Conservation (phyloP, 2,113 vertebrate species). For the Hepsetus odoe region DNA sequence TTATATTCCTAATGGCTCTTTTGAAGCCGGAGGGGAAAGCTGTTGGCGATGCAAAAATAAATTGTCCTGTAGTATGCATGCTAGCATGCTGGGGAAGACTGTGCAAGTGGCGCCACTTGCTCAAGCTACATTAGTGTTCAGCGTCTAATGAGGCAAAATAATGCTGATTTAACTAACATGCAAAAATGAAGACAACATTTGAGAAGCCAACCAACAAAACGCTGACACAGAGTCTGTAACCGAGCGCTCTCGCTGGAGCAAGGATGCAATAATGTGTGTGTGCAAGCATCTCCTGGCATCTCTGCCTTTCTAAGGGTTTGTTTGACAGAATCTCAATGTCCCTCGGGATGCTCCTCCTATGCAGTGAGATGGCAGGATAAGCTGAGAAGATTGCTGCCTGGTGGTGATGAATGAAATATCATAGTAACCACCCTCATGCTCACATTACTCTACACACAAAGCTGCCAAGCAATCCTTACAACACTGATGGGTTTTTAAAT, state of each 20-base stretch:
- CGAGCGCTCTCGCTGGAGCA: background rate
- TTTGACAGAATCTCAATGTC: conserved; percentile 33
- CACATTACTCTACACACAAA: conserved; percentile 67
- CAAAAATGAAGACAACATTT: conserved; percentile 25
- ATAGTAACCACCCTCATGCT: conserved; percentile 51
- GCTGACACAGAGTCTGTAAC: conserved; percentile 10
- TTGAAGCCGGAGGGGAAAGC: conserved; percentile 59
- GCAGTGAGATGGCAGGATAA: conserved; percentile 14
- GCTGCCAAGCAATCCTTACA: conserved; percentile 64
- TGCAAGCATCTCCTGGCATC: background rate
- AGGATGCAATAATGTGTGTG: background rate
- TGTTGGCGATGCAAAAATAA: conserved; percentile 65
- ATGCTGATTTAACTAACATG: conserved; percentile 41
- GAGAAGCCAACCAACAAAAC: background rate
- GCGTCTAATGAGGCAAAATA: conserved; percentile 56
- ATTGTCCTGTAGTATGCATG: conserved; percentile 53
- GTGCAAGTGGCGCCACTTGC: conserved; percentile 40
- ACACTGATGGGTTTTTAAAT: conserved; percentile 68
- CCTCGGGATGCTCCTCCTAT: conserved; percentile 1
- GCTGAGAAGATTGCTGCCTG: conserved; percentile 42
- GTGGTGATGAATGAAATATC: conserved; percentile 62
- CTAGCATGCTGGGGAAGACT: conserved; percentile 58
- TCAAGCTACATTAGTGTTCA: conserved; percentile 34
- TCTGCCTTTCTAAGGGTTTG: conserved; percentile 22
- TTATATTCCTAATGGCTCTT: conserved; percentile 64